Evolutionary conservation across 2,888 invertebrate species (phyloP).

Genomic region (Dasypogon diadema): DNA sequence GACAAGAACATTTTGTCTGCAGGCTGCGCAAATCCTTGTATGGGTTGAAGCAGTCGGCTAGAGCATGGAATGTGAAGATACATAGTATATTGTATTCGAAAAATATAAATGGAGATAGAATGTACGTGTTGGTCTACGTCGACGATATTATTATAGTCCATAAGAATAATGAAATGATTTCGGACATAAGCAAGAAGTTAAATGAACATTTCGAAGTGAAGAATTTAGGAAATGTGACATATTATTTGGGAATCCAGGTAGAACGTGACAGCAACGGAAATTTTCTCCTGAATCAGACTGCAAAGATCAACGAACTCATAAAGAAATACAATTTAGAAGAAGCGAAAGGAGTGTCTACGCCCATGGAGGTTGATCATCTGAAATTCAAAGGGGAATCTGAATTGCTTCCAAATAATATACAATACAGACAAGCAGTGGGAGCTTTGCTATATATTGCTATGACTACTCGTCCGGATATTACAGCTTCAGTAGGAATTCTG

Average conservation of each 20-base stretch:
- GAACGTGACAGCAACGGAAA: not conserved
- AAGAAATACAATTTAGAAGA: not conserved
- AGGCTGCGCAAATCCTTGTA: too few relatives aligned
- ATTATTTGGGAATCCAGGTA: not conserved
- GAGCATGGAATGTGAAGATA: not conserved
- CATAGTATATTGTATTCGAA: not conserved
- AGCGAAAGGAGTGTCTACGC: not conserved
- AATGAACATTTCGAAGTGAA: too few relatives aligned
- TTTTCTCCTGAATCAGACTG: not conserved
- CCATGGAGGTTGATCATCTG: not conserved
- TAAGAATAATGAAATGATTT: too few relatives aligned
- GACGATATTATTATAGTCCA: too few relatives aligned
- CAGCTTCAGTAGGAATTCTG: not conserved
- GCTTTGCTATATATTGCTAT: not conserved
- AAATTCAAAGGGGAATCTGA: not conserved
- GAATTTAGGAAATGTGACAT: not conserved
- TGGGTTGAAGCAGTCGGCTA: not conserved
- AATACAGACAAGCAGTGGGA: not conserved
- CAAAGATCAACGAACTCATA: not conserved
- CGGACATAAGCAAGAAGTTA: too few relatives aligned
- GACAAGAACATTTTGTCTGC: too few relatives aligned
- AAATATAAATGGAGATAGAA: not conserved
- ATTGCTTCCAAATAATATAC: not conserved
- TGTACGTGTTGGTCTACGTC: not conserved
- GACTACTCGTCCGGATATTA: not conserved